A percentile compares a stretch with the other conserved stretches of the same genome.
Evolutionary conservation across 2,888 invertebrate species (phyloP).

Genomic region (Ernsta delagoae): DNA sequence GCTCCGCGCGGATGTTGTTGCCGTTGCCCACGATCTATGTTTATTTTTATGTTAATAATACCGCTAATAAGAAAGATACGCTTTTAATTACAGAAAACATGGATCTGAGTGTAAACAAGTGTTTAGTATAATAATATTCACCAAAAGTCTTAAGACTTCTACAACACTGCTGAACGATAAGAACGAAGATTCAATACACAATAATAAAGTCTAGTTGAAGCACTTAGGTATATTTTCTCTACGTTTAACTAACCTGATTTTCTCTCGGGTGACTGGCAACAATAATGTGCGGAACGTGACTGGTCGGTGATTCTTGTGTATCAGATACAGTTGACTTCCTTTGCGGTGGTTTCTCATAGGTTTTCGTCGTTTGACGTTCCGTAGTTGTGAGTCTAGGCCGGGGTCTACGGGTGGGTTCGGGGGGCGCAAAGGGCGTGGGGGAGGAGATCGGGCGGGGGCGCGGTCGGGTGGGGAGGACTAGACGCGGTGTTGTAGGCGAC

Average conservation of each 20-base stretch:
- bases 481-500: conserved; percentile 51
- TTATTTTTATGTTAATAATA: no score
- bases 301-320: conserved; percentile 71
- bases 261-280: conserved; percentile 91
- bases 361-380: conserved; percentile 68
- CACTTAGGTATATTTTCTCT: no score
- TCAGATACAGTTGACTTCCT: conserved; percentile 65
- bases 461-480: conserved; percentile 55
- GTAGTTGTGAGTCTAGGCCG: conserved; percentile 66
- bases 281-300: conserved; percentile 83
- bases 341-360: conserved; percentile 69
- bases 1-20: conserved; percentile 86
- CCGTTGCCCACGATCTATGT: conserved; percentile 56
- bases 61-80: no score
- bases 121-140: no score
- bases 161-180: no score
- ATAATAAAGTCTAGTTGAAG: no score
- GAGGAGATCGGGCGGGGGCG: conserved; percentile 52
- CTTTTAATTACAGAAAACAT: no score
- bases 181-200: no score
- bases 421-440: conserved; percentile 48
- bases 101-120: no score
- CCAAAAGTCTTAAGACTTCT: no score
- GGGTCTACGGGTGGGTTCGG: conserved; percentile 62
- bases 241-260: conserved; percentile 86